These are phyloP conservation scores for Drosophila macrothrix DNA, from an alignment of 2,888 invertebrate genomes.

Conservation along the genomic window DNA sequence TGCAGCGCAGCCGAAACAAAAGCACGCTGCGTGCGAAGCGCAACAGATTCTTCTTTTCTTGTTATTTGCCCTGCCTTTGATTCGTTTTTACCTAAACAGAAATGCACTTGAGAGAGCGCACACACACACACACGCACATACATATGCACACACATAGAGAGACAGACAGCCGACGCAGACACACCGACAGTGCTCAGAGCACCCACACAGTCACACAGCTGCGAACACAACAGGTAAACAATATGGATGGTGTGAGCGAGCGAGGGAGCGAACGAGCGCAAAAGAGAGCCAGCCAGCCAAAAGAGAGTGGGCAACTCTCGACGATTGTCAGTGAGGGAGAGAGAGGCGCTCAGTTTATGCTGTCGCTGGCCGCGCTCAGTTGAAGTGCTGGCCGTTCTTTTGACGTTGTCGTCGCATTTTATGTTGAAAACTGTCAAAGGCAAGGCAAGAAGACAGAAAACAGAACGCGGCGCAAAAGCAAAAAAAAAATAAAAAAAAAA, in stretches of 20 bases:
- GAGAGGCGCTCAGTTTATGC: conserved; percentile 67
- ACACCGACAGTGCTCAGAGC: conserved; percentile 35
- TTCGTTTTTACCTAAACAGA: conserved; percentile 80
- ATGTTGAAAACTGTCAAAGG: conserved; percentile 79
- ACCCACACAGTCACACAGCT: conserved; percentile 47
- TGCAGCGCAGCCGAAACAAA: conserved; percentile 67
- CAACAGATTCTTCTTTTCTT: conserved; percentile 78
- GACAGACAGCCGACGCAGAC: conserved; percentile 1
- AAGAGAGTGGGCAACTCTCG: conserved; percentile 10
- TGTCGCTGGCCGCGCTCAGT: conserved; percentile 60
- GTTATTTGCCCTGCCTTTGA: conserved; percentile 77
- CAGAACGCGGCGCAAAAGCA: conserved; percentile 58
- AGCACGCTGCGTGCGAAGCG: conserved; percentile 72
- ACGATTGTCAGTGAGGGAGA: conserved; percentile 24
- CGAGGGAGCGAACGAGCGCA: conserved; percentile 26
- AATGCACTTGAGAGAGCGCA: conserved; percentile 77
- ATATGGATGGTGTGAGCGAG: conserved; percentile 50
- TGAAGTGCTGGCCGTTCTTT: conserved; percentile 57
- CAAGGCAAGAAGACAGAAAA: conserved; percentile 63
- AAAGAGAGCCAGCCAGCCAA: conserved; percentile 17
- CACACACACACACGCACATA: conserved; percentile 19
- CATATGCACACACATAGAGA: conserved; percentile 5
- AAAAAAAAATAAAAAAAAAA: conserved; percentile 29
- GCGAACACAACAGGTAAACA: conserved; percentile 71
- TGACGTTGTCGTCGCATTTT: conserved; percentile 68